Conservation (phyloP, 2,888 invertebrate genomes). For the Meliscaeva auricollis region DNA sequence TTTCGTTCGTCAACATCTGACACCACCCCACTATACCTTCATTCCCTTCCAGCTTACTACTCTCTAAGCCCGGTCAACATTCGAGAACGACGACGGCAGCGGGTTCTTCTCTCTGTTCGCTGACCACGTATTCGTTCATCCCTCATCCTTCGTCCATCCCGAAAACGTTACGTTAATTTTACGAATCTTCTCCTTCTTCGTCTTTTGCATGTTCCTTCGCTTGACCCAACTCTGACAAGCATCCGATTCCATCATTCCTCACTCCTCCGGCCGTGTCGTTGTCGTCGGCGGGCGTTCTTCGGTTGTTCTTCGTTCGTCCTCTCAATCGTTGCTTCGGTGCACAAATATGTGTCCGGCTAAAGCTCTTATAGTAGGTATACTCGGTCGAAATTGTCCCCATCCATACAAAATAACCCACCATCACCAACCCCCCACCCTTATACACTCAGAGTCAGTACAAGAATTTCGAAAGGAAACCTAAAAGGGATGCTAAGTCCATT, state of each 20-base stretch:
- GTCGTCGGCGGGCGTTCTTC: slow-evolving; percentile 24
- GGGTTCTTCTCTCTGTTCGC: slow-evolving; percentile 59
- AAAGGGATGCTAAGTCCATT: slow-evolving; percentile 74
- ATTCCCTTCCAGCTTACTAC: slow-evolving; percentile 7
- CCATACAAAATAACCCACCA: slow-evolving; percentile 26
- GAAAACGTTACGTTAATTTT: slow-evolving; percentile 75
- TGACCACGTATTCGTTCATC: slow-evolving; percentile 75
- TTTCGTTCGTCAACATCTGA: slow-evolving; percentile 76
- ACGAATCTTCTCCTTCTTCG: slow-evolving; percentile 75
- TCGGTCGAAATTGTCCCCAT: slow-evolving; percentile 60
- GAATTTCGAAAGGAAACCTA: slow-evolving; percentile 75
- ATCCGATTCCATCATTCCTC: slow-evolving; percentile 60
- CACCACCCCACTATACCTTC: slow-evolving; percentile 66
- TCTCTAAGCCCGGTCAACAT: neutral
- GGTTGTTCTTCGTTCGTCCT: slow-evolving; percentile 36
- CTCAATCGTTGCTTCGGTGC: slow-evolving; percentile 45
- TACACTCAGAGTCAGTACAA: slow-evolving; percentile 64
- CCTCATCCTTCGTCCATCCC: slow-evolving; percentile 55
- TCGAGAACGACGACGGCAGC: slow-evolving; percentile 22
- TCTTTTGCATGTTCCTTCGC: slow-evolving; percentile 76
- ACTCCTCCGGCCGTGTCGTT: neutral
- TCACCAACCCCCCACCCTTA: slow-evolving; percentile 15
- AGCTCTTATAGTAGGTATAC: slow-evolving; percentile 33
- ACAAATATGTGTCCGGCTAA: slow-evolving; percentile 70
- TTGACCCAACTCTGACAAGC: slow-evolving; percentile 76